phyloP scores from a whole-genome alignment of 2,888 invertebrate species.

The Iselma pallidipennis region DNA sequence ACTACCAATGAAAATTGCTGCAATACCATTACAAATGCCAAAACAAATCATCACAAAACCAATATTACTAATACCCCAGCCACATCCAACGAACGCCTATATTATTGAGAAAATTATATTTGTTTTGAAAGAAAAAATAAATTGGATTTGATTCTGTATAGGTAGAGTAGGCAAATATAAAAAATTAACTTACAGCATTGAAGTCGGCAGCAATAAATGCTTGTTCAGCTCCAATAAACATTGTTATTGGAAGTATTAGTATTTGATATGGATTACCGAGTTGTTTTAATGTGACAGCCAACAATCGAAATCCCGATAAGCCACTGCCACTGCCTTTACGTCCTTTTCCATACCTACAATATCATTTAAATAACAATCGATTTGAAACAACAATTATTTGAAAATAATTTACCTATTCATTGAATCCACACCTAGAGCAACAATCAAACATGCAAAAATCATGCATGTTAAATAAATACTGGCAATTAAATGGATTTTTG shows the following conservation, averaged over 20 bases:
- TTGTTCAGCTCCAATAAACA: slow-evolving; percentile 93
- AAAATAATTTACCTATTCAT: slow-evolving; percentile 65
- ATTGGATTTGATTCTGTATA: neutral
- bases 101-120: neutral
- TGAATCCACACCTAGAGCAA: slow-evolving; percentile 80
- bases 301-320: slow-evolving; percentile 66
- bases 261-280: slow-evolving; percentile 78
- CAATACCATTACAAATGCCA: slow-evolving; percentile 85
- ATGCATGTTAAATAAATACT: slow-evolving; percentile 84
- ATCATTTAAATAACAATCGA: neutral
- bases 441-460: slow-evolving; percentile 71
- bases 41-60: slow-evolving; percentile 95
- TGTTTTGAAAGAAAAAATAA: neutral
- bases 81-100: slow-evolving; percentile 83
- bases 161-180: neutral
- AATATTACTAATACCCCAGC: slow-evolving; percentile 87
- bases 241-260: slow-evolving; percentile 84
- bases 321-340: slow-evolving; percentile 64
- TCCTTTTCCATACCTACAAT: slow-evolving; percentile 63
- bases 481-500: slow-evolving; percentile 77
- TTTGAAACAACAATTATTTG: slow-evolving; percentile 4
- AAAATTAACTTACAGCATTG: slow-evolving; percentile 65
- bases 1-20: slow-evolving; percentile 79
- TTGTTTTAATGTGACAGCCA: slow-evolving; percentile 79
- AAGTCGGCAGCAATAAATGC: slow-evolving; percentile 88